phyloP scores from a whole-genome alignment of 1,140 invertebrate genomes.

The Brachionus asplanchnoidis region DNA sequence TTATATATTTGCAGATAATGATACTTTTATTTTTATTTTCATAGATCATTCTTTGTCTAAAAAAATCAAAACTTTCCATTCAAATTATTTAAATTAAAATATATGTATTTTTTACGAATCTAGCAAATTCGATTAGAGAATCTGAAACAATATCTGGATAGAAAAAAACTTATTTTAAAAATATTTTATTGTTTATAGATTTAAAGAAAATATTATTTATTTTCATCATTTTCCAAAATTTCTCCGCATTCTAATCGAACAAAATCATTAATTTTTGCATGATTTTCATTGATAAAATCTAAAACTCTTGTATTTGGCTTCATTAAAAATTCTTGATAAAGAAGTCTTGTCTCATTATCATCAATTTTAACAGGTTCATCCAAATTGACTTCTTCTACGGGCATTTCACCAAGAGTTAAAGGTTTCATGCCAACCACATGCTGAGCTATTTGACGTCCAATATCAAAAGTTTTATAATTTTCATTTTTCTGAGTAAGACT shows the following conservation, averaged over 20 bases:
- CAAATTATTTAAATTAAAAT: no score
- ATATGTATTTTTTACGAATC: no score
- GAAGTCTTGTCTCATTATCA: conserved; percentile 61
- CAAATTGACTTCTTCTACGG: conserved; percentile 58
- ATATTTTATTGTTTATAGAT: neutral
- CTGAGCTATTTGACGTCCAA: conserved; percentile 74
- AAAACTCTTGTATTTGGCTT: conserved; percentile 69
- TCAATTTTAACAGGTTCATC: conserved; percentile 61
- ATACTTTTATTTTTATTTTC: no score
- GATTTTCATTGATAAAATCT: conserved; percentile 67
- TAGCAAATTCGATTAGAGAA: no score
- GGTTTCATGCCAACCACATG: conserved; percentile 89
- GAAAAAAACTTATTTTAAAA: neutral
- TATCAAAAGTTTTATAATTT: conserved; percentile 45
- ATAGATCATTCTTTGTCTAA: no score
- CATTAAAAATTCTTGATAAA: conserved; percentile 80
- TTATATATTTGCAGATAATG: no score
- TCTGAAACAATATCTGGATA: no score
- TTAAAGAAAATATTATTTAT: neutral
- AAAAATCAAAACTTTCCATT: no score
- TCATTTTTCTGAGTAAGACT: conserved; percentile 1
- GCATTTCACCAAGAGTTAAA: conserved; percentile 66
- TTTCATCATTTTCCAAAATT: conserved; percentile 27
- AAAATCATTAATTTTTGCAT: conserved; percentile 72
- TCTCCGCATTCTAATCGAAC: conserved; percentile 75